Evolutionary conservation across 1,140 invertebrate genomes (phyloP).

Genomic region (Drosophila novamexicana): DNA sequence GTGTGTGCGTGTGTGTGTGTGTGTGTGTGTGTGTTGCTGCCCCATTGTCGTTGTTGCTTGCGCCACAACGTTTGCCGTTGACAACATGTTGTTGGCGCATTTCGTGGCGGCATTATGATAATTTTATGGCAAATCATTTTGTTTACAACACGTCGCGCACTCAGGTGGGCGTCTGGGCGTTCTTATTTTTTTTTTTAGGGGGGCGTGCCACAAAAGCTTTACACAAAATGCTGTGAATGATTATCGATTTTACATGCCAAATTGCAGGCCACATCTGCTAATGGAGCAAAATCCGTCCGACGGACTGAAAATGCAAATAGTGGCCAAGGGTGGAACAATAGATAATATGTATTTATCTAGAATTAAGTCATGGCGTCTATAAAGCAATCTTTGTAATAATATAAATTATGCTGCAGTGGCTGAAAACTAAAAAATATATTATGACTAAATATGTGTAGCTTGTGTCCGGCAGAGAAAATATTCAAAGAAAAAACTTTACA

Average conservation of each 20-base stretch:
- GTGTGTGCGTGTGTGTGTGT: slow-evolving; percentile 6
- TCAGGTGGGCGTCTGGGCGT: slow-evolving; percentile 16
- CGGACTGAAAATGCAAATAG: slow-evolving; percentile 16
- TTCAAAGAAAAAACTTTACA: no score
- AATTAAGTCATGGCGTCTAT: neutral
- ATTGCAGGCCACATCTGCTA: slow-evolving; percentile 54
- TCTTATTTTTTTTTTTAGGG: slow-evolving; percentile 4
- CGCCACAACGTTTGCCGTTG: slow-evolving; percentile 47
- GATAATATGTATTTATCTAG: neutral
- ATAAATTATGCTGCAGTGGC: neutral
- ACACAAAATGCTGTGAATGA: slow-evolving; percentile 76
- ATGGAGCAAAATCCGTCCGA: slow-evolving; percentile 13
- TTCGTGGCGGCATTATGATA: slow-evolving; percentile 77
- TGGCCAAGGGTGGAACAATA: slow-evolving; percentile 9
- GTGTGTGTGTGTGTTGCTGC: neutral
- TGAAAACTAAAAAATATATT: no score
- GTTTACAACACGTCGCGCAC: slow-evolving; percentile 73
- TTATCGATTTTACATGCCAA: slow-evolving; percentile 80
- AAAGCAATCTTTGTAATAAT: neutral
- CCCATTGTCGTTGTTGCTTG: slow-evolving; percentile 16
- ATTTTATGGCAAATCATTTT: slow-evolving; percentile 83
- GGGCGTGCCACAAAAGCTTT: slow-evolving; percentile 55
- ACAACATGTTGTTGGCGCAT: slow-evolving; percentile 82
- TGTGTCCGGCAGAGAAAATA: no score
- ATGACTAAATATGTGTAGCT: no score